These are phyloP conservation scores for Troilus luridus DNA, from an alignment of 2,888 invertebrate genomes.

Conservation along the genomic window DNA sequence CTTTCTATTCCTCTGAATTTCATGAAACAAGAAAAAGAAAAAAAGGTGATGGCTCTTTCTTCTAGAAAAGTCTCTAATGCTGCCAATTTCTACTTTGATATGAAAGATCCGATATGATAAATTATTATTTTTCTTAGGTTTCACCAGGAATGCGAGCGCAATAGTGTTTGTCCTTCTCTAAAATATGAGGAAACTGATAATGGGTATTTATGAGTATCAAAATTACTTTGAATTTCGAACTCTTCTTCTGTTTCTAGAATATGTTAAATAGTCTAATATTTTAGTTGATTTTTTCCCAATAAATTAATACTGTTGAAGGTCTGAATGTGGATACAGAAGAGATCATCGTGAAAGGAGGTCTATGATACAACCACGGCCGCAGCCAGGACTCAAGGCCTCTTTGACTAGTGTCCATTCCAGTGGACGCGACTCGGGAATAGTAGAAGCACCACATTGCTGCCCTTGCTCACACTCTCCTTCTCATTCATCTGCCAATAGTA, in stretches of 20 bases:
- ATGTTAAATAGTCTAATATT: background rate
- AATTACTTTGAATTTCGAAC: background rate
- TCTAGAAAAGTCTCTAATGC: background rate
- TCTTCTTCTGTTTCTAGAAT: background rate
- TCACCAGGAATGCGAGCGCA: conserved; percentile 42
- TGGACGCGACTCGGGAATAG: conserved; percentile 86
- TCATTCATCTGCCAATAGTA: conserved; percentile 79
- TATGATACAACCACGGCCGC: conserved; percentile 25
- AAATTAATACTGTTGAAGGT: conserved; percentile 48
- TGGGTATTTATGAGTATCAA: conserved; percentile 43
- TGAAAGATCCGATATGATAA: background rate
- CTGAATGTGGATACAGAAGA: conserved; percentile 55
- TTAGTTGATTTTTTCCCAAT: background rate
- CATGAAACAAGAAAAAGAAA: background rate
- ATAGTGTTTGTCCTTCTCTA: conserved; percentile 39
- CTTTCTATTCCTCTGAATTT: background rate
- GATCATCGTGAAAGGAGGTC: conserved; percentile 48
- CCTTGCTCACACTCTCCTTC: conserved; percentile 77
- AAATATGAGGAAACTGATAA: conserved; percentile 47
- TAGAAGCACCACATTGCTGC: conserved; percentile 66
- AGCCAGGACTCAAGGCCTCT: conserved; percentile 75
- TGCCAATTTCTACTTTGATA: conserved; percentile 5
- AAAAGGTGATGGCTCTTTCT: conserved; percentile 6
- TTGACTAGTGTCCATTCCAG: conserved; percentile 86
- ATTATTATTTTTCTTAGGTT: conserved; percentile 37